Percentiles rank a stretch among this genome's conserved stretches.
These are phyloP conservation scores for Creontiades dilutus DNA, from an alignment of 2,888 invertebrate genomes.

Conservation along the genomic window DNA sequence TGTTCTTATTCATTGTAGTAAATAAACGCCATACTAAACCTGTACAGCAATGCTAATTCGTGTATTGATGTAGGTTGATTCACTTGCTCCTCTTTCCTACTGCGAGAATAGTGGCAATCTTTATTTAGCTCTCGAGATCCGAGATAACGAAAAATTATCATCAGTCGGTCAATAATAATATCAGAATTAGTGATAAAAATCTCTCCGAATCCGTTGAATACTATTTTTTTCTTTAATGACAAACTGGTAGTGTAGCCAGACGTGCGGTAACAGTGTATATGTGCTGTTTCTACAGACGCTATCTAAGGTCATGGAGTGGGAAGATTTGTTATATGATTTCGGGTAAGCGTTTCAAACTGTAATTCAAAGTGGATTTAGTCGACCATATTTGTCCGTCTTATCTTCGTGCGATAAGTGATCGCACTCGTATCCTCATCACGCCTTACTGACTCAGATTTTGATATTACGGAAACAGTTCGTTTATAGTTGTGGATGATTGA, in stretches of 20 bases:
- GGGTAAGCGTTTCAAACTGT: conserved; percentile 13
- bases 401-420: background rate
- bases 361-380: background rate
- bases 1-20: no score
- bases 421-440: background rate
- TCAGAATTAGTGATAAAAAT: background rate
- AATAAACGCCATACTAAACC: no score
- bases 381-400: background rate
- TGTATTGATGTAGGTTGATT: background rate
- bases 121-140: conserved; percentile 43
- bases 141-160: conserved; percentile 43
- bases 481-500: no score
- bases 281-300: background rate
- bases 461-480: background rate
- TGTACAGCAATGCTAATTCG: no score
- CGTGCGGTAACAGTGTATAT: background rate
- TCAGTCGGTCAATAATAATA: conserved; percentile 21
- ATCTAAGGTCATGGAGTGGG: conserved; percentile 41
- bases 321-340: conserved; percentile 11
- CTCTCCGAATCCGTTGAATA: conserved; percentile 34
- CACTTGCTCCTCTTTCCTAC: background rate
- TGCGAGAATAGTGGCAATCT: background rate
- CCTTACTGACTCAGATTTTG: background rate
- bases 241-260: background rate
- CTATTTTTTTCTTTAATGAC: conserved; percentile 14